Conservation (phyloP, 2,113 vertebrate genomes). For the Tragelaphus strepsiceros region DNA sequence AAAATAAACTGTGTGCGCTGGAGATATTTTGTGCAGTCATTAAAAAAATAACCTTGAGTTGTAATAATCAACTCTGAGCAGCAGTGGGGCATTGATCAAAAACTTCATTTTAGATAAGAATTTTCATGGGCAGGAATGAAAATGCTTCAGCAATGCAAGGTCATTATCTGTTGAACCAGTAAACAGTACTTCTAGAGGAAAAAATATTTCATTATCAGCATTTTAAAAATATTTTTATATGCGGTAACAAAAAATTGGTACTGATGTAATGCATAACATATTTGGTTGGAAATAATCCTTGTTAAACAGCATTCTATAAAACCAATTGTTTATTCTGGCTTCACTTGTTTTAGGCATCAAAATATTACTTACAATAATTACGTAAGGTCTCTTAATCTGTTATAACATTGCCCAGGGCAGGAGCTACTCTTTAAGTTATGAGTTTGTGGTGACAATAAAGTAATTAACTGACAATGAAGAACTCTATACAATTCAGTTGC, state of each 20-base stretch:
- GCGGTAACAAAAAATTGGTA: not conserved
- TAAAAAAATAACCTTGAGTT: not conserved
- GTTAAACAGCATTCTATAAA: not conserved
- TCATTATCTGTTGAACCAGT: not conserved
- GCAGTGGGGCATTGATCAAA: not conserved
- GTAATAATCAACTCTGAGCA: not conserved
- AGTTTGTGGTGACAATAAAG: not conserved
- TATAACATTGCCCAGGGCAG: not conserved
- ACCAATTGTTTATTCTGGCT: not conserved
- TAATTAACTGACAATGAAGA: not conserved
- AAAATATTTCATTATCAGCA: not conserved
- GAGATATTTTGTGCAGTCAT: not conserved
- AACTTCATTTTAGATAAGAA: not conserved
- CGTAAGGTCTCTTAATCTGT: not conserved
- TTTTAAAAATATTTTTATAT: not conserved
- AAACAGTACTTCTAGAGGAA: not conserved
- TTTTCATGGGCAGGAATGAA: conserved; percentile 3
- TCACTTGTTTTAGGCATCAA: not conserved
- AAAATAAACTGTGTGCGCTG: not conserved
- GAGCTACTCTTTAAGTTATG: not conserved
- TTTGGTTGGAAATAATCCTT: not conserved
- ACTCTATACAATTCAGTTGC: not conserved
- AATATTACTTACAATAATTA: not conserved
- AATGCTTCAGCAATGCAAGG: not conserved
- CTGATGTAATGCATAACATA: not conserved